Conservation (phyloP, 2,797 vertebrate genomes). For the Fringilla coelebs region DNA sequence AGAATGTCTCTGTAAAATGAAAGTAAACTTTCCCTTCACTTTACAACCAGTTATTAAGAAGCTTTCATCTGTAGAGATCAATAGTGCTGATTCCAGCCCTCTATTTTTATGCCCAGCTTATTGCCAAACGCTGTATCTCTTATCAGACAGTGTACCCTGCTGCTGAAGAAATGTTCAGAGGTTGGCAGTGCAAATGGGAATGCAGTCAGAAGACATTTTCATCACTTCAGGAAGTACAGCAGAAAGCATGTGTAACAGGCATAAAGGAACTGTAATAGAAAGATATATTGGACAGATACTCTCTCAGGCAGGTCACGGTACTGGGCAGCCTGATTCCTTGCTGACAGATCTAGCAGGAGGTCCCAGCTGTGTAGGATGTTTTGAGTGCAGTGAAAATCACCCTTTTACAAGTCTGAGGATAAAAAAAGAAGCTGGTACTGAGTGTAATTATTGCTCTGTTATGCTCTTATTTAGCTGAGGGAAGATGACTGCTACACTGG, state of each 20-base stretch:
- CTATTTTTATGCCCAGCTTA: constrained; percentile 9
- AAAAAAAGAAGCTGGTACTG: background rate
- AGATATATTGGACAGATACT: constrained; percentile 37
- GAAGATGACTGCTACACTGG: background rate
- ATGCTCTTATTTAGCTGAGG: background rate
- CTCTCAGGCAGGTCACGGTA: background rate
- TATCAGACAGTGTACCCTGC: constrained; percentile 15
- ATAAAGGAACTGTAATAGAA: constrained; percentile 6
- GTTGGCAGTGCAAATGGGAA: background rate
- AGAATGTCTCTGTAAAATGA: background rate
- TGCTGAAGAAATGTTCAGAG: background rate
- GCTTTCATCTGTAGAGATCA: constrained; percentile 8
- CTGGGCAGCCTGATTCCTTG: background rate
- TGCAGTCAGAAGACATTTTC: constrained; percentile 29
- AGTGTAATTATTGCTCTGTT: background rate
- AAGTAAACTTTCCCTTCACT: background rate
- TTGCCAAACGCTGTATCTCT: constrained; percentile 17
- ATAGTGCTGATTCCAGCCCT: background rate
- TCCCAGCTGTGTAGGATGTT: background rate
- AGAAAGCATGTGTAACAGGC: background rate
- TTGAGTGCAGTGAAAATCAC: background rate
- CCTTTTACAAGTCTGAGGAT: background rate
- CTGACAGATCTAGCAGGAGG: background rate
- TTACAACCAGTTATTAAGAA: constrained; percentile 18
- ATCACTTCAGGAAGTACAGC: constrained; percentile 12